These are phyloP conservation scores for Lamellibrachia satsuma DNA, from an alignment of 2,888 invertebrate genomes.

Conservation along the genomic window DNA sequence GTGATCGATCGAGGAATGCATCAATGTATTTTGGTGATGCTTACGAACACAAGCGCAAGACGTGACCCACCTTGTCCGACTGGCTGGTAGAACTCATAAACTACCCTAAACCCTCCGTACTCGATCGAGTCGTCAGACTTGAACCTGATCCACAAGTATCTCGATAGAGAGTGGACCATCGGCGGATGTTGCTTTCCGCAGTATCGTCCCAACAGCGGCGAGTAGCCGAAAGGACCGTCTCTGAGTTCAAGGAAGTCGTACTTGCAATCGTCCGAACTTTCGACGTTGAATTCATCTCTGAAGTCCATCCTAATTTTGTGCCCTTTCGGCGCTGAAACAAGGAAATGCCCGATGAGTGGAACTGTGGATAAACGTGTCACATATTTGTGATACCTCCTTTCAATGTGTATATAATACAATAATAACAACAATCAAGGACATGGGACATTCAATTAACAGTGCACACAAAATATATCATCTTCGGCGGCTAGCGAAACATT, in stretches of 20 bases:
- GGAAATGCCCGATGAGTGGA: not conserved
- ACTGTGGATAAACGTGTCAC: too few species aligned
- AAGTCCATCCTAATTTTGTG: slow-evolving; percentile 77
- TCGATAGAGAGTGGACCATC: slow-evolving; percentile 77
- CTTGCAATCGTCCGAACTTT: slow-evolving; percentile 73
- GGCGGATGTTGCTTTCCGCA: slow-evolving; percentile 80
- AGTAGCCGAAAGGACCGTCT: slow-evolving; percentile 79
- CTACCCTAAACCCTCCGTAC: slow-evolving; percentile 80
- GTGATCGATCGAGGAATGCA: not conserved
- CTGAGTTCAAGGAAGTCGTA: slow-evolving; percentile 85
- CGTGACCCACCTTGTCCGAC: not conserved
- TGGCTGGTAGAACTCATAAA: slow-evolving; percentile 69
- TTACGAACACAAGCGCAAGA: not conserved
- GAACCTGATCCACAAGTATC: slow-evolving; percentile 82
- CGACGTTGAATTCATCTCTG: slow-evolving; percentile 79
- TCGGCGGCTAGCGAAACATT: too few species aligned
- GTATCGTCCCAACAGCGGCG: slow-evolving; percentile 69
- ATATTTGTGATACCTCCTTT: too few species aligned
- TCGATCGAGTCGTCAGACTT: slow-evolving; percentile 83
- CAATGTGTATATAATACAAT: too few species aligned
- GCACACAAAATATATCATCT: too few species aligned
- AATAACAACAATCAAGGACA: too few species aligned
- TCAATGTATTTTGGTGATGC: not conserved
- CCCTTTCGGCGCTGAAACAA: slow-evolving; percentile 62
- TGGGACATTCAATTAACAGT: too few species aligned